Percentiles rank a stretch among this genome's conserved stretches.
Evolutionary conservation across 2,113 vertebrate species (phyloP).

Genomic region (Salvator merianae): DNA sequence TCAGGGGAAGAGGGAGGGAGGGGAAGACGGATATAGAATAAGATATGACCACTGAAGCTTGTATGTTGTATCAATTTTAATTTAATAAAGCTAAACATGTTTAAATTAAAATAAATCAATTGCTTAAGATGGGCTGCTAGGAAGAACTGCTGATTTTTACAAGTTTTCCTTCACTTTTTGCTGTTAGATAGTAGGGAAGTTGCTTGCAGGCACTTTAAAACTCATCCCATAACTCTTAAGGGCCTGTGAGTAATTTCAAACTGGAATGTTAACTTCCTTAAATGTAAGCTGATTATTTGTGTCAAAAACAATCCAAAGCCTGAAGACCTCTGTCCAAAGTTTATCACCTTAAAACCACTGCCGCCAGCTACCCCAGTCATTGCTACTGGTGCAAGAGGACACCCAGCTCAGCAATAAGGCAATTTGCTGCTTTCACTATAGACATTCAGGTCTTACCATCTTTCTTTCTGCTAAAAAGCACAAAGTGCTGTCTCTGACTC

Average conservation of each 20-base stretch:
- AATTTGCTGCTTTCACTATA: background rate
- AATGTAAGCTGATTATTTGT: no score
- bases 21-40: no score
- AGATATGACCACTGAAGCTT: no score
- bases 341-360: no score
- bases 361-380: no score
- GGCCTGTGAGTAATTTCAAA: background rate
- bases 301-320: background rate
- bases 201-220: background rate
- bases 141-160: background rate
- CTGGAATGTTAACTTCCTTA: no score
- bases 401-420: background rate
- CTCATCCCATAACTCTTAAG: background rate
- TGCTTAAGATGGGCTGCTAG: background rate
- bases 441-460: background rate
- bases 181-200: background rate
- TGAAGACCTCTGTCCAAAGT: background rate
- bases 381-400: no score
- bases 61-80: no score
- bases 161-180: background rate
- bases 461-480: no score
- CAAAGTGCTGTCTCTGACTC: background rate
- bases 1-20: no score
- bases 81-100: no score
- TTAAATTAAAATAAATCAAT: no score